Evolutionary conservation across 2,797 vertebrate genomes (phyloP).

Genomic region (Gymnothorax reevesii): DNA sequence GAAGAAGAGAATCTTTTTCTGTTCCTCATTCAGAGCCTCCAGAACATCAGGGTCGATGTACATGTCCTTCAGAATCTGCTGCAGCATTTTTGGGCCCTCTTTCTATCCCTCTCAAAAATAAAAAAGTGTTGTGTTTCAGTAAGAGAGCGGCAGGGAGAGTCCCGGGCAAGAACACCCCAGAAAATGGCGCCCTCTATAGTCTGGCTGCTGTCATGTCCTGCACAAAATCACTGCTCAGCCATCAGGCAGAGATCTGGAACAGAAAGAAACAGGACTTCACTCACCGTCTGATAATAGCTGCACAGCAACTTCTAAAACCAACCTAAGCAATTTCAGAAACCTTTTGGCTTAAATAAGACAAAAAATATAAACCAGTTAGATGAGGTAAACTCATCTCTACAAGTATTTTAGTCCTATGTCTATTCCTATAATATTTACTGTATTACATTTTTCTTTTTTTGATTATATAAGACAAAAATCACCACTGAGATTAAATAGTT

Average conservation of each 20-base stretch:
- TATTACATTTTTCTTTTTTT: too few relatives aligned
- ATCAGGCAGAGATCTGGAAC: conserved; percentile 22
- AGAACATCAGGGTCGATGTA: conserved; percentile 78
- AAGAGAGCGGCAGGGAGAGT: neutral
- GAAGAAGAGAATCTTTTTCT: conserved; percentile 76
- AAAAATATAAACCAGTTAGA: too few relatives aligned
- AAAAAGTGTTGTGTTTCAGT: neutral
- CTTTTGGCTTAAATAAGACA: too few relatives aligned
- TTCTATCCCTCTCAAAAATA: neutral
- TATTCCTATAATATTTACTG: too few relatives aligned
- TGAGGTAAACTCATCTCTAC: too few relatives aligned
- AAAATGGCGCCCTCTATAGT: conserved; percentile 41
- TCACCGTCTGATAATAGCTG: neutral
- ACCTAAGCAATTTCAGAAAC: too few relatives aligned
- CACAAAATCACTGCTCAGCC: conserved; percentile 27
- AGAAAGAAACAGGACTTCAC: conserved; percentile 10
- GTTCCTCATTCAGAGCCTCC: conserved; percentile 76
- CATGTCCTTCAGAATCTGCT: conserved; percentile 78
- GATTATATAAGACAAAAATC: too few relatives aligned
- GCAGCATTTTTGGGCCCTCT: conserved; percentile 67
- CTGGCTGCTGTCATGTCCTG: conserved; percentile 44
- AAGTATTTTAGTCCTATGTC: too few relatives aligned
- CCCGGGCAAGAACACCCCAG: conserved; percentile 6
- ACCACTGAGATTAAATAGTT: too few relatives aligned
- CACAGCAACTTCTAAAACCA: too few relatives aligned